Evolutionary conservation across 92 coral and sea anemone species (phyloP).

Genomic region (Zoanthus sociatus): DNA sequence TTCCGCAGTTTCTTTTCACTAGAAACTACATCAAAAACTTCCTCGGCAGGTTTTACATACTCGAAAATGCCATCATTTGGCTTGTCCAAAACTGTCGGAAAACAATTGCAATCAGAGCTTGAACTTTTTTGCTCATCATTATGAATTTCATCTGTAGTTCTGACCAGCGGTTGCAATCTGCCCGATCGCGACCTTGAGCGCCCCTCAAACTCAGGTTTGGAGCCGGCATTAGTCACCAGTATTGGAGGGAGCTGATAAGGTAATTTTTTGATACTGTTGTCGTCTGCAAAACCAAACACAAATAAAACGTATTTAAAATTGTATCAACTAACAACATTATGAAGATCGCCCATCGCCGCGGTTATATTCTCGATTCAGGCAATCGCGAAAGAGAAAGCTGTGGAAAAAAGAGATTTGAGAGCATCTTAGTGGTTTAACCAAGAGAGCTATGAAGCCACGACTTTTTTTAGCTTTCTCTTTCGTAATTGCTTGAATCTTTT

Average conservation of each 20-base stretch:
- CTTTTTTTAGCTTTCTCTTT: neutral
- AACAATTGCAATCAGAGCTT: neutral
- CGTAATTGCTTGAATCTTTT: neutral
- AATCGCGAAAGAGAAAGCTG: no score
- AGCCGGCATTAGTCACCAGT: conserved; percentile 28
- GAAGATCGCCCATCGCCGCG: no score
- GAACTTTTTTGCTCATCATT: neutral
- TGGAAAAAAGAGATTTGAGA: no score
- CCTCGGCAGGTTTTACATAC: conserved; percentile 44
- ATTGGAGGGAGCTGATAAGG: conserved; percentile 36
- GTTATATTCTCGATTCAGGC: no score
- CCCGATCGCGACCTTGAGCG: neutral
- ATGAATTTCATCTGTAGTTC: neutral
- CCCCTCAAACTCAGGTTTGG: neutral
- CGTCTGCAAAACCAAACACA: neutral
- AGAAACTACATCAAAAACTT: conserved; percentile 20
- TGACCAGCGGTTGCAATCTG: neutral
- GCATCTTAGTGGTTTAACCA: no score
- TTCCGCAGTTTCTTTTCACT: conserved; percentile 24
- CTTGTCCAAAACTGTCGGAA: neutral
- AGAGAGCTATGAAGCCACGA: no score
- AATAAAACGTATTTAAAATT: neutral
- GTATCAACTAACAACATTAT: no score
- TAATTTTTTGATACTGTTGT: neutral
- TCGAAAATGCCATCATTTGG: conserved; percentile 13